phyloP scores from a whole-genome alignment of 2,797 vertebrate genomes.

The Distichodus sexfasciatus region DNA sequence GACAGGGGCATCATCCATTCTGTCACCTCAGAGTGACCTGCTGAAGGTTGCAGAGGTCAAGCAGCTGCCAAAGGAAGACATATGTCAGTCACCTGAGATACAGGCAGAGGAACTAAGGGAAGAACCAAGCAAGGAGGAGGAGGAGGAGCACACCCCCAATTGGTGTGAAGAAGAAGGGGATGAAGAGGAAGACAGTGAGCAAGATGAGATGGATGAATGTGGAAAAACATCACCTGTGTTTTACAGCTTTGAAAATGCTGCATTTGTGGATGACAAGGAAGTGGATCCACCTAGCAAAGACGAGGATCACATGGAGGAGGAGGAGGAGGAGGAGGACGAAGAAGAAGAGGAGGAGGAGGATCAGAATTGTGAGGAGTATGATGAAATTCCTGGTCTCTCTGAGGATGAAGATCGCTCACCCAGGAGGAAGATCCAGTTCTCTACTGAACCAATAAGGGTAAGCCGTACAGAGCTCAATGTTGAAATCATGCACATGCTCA shows the following conservation, averaged over 20 bases:
- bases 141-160: no score
- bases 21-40: constrained; percentile 6
- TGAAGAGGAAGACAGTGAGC: constrained; percentile 64
- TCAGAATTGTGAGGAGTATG: constrained; percentile 66
- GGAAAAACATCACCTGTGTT: constrained; percentile 69
- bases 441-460: constrained; percentile 85
- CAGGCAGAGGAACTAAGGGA: constrained; percentile 33
- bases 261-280: constrained; percentile 86
- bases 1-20: constrained; percentile 40
- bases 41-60: constrained; percentile 45
- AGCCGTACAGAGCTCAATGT: constrained; percentile 37
- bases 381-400: constrained; percentile 80
- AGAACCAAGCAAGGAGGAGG: constrained; percentile 33
- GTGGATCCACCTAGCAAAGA: constrained; percentile 71
- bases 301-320: constrained; percentile 71
- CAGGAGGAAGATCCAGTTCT: constrained; percentile 84
- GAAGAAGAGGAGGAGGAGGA: constrained; percentile 67
- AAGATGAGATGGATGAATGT: constrained; percentile 60
- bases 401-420: constrained; percentile 82
- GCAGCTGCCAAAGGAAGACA: constrained; percentile 20
- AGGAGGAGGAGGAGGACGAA: constrained; percentile 66
- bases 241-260: constrained; percentile 88
- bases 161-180: constrained; percentile 50
- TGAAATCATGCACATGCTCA: no score
- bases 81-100: not conserved